These are phyloP conservation scores for Tamandua tetradactyla DNA, from an alignment of 2,797 vertebrate genomes.

Conservation along the genomic window DNA sequence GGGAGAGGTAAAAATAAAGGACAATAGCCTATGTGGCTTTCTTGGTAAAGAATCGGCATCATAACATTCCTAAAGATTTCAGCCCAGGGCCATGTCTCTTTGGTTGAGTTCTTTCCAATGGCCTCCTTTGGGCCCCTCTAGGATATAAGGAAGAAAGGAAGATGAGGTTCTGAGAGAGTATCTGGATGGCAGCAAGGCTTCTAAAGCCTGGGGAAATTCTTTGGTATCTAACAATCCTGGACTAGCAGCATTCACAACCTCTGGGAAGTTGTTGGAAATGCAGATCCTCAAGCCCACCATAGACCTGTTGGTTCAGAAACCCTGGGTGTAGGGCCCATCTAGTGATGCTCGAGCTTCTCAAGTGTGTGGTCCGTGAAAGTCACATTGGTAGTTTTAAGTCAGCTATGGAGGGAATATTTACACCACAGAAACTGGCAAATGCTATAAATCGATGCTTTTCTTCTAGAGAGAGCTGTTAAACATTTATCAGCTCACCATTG, in stretches of 20 bases:
- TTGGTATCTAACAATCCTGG: not conserved
- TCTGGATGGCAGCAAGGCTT: not conserved
- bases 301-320: not conserved
- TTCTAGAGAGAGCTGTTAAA: not conserved
- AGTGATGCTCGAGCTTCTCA: not conserved
- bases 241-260: not conserved
- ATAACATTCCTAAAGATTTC: not conserved
- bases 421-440: constrained; percentile 48
- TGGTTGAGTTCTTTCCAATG: not conserved
- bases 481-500: constrained; percentile 16
- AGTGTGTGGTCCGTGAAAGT: not conserved
- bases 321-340: not conserved
- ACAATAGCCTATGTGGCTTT: not conserved
- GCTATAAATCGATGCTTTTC: not conserved
- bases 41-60: not conserved
- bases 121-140: not conserved
- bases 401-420: not conserved
- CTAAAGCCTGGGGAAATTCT: not conserved
- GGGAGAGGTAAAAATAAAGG: not conserved
- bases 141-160: not conserved
- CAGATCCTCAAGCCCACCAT: not conserved
- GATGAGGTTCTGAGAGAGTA: not conserved
- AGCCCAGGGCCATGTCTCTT: not conserved
- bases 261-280: not conserved
- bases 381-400: not conserved